Percentiles rank a stretch among this genome's conserved stretches.
These are phyloP conservation scores for Caradrina kadenii DNA, from an alignment of 2,888 invertebrate genomes.

Conservation along the genomic window DNA sequence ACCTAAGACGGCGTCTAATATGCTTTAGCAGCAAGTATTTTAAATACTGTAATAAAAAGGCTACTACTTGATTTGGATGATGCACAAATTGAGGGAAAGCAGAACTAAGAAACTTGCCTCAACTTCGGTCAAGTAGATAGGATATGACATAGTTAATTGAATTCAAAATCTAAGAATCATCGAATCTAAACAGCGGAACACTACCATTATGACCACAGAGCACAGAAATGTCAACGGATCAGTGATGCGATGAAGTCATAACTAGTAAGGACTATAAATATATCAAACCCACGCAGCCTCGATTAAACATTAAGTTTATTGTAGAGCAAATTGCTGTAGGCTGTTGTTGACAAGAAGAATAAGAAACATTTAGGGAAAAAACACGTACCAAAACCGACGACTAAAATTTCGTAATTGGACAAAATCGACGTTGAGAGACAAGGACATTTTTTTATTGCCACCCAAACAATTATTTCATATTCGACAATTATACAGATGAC, in stretches of 20 bases:
- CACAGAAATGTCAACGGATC: slow-evolving; percentile 74
- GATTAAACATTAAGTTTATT: slow-evolving; percentile 75
- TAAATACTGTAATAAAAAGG: slow-evolving; percentile 5
- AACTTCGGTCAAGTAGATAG: not conserved
- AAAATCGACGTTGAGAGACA: slow-evolving; percentile 25
- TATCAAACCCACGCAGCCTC: slow-evolving; percentile 80
- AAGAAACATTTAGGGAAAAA: slow-evolving; percentile 38
- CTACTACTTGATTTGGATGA: not conserved
- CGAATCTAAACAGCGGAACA: slow-evolving; percentile 57
- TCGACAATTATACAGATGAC: slow-evolving; percentile 70
- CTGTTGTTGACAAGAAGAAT: slow-evolving; percentile 49
- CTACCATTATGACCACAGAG: slow-evolving; percentile 64
- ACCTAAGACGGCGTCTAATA: not conserved
- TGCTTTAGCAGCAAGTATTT: not conserved
- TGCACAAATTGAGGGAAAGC: not conserved
- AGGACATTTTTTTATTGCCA: slow-evolving; percentile 62
- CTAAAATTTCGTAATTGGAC: slow-evolving; percentile 6
- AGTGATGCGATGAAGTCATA: slow-evolving; percentile 85
- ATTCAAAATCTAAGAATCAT: slow-evolving; percentile 53
- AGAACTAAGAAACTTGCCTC: not conserved
- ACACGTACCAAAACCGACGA: slow-evolving; percentile 8
- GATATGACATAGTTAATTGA: slow-evolving; percentile 15
- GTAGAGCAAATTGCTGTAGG: slow-evolving; percentile 63
- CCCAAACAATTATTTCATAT: slow-evolving; percentile 70
- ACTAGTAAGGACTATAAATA: slow-evolving; percentile 83